phyloP scores from a whole-genome alignment of 2,113 vertebrate genomes.

The Formicarius rufipectus region DNA sequence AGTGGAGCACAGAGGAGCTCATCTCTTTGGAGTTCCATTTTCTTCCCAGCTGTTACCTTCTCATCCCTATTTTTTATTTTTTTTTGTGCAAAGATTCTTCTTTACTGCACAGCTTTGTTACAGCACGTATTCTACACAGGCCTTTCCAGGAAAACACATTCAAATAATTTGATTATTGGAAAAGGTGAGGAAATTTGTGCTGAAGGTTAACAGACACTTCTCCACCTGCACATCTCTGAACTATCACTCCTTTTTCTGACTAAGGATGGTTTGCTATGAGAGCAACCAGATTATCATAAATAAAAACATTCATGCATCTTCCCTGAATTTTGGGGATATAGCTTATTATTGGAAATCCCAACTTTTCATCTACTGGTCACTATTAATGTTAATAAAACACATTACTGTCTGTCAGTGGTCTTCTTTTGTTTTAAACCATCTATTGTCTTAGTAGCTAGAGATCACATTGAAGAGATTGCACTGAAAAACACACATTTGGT shows the following conservation, averaged over 20 bases:
- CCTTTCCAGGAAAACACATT: background rate
- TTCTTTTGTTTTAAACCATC: background rate
- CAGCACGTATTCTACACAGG: background rate
- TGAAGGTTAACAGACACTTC: background rate
- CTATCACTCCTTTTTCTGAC: background rate
- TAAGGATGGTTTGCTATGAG: background rate
- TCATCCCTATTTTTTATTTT: rapidly evolving
- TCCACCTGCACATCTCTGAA: background rate
- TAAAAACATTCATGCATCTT: background rate
- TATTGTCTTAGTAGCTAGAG: background rate
- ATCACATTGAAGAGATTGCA: background rate
- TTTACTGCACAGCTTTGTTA: background rate
- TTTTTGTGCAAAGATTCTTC: background rate
- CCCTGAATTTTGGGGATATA: background rate
- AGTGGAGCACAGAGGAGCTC: background rate
- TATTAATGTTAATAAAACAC: background rate
- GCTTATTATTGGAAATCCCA: background rate
- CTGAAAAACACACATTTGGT: background rate
- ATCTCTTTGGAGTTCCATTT: background rate
- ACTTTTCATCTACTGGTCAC: background rate
- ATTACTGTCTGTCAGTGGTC: background rate
- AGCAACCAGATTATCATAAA: background rate
- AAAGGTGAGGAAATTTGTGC: background rate
- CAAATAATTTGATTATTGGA: background rate
- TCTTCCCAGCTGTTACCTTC: background rate